These are phyloP conservation scores for Trichogramma pretiosum DNA, from an alignment of 1,140 invertebrate species.

Conservation along the genomic window DNA sequence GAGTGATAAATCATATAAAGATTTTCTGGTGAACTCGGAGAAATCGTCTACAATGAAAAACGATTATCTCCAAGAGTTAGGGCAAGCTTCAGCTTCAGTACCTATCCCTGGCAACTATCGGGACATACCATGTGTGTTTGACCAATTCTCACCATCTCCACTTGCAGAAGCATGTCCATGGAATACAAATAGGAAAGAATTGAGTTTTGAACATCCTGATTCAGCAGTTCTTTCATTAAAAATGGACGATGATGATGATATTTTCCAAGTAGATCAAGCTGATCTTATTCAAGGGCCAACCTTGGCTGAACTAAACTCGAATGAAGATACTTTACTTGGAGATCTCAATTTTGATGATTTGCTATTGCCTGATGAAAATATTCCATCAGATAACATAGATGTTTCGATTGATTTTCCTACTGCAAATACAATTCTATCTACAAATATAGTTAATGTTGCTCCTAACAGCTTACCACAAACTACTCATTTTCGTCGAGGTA, in stretches of 20 bases:
- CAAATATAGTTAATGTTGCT: slow-evolving; percentile 19
- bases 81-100: slow-evolving; percentile 37
- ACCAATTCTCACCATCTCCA: slow-evolving; percentile 42
- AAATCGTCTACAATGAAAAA: too few relatives aligned
- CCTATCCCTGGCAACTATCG: slow-evolving; percentile 35
- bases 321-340: slow-evolving; percentile 69
- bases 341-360: slow-evolving; percentile 81
- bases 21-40: too few relatives aligned
- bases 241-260: slow-evolving; percentile 82
- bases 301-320: slow-evolving; percentile 77
- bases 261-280: slow-evolving; percentile 81
- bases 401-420: slow-evolving; percentile 21
- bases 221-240: slow-evolving; percentile 47
- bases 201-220: slow-evolving; percentile 35
- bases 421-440: slow-evolving; percentile 25
- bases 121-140: slow-evolving; percentile 26
- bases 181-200: slow-evolving; percentile 34
- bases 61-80: slow-evolving; percentile 15
- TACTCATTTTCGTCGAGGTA: too few relatives aligned
- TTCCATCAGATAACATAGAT: too few relatives aligned
- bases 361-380: slow-evolving; percentile 60
- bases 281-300: slow-evolving; percentile 77
- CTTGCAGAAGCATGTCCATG: slow-evolving; percentile 31
- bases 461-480: slow-evolving; percentile 41
- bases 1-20: too few relatives aligned